Conservation (phyloP, 1,140 invertebrate species). For the Trachelipus rathkii region DNA sequence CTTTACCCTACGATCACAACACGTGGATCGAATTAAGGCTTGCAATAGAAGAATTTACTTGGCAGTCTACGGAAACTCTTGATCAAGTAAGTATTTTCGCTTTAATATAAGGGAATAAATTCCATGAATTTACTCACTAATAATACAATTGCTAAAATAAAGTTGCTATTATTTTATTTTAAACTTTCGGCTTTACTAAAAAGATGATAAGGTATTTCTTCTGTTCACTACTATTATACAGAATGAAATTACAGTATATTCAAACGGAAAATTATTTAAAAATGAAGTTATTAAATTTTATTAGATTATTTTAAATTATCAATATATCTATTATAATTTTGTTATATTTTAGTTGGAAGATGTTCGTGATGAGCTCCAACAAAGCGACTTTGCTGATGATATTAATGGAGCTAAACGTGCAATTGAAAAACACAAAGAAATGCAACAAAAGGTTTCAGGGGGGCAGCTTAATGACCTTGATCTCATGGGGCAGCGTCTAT, state of each 20-base stretch:
- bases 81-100: conserved; percentile 61
- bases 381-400: conserved; percentile 88
- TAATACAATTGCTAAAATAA: no score
- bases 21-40: conserved; percentile 93
- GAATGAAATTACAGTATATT: no score
- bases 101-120: no score
- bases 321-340: no score
- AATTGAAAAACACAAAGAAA: conserved; percentile 87
- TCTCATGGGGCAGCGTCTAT: conserved; percentile 62
- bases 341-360: conserved; percentile 63
- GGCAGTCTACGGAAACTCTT: conserved; percentile 86
- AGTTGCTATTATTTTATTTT: no score
- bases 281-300: no score
- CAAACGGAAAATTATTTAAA: no score
- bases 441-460: conserved; percentile 89
- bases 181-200: no score
- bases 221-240: no score
- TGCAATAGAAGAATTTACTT: conserved; percentile 88
- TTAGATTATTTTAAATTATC: no score
- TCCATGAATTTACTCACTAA: no score
- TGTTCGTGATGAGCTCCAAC: conserved; percentile 80
- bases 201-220: no score
- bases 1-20: conserved; percentile 87
- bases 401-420: conserved; percentile 80
- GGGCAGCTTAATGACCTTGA: conserved; percentile 89